These are phyloP conservation scores for Todiramphus chloris DNA, from an alignment of 2,113 vertebrate genomes.

Conservation along the genomic window DNA sequence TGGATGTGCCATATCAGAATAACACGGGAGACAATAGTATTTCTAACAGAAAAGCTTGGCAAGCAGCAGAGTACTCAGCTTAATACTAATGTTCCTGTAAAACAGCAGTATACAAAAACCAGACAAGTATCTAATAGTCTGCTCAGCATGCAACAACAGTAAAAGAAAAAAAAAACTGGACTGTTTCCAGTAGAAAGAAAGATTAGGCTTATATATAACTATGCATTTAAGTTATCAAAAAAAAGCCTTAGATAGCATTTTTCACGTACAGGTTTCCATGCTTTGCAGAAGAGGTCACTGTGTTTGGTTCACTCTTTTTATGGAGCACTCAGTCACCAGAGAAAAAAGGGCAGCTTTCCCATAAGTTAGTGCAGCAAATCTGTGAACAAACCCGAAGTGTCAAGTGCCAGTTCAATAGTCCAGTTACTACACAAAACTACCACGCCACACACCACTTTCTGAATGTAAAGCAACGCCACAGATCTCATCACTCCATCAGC, in stretches of 20 bases:
- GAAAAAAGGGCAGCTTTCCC: neutral
- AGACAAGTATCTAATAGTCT: constrained; percentile 18
- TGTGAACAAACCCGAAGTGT: neutral
- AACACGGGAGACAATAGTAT: neutral
- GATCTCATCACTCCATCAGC: fast-evolving
- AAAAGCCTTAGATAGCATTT: neutral
- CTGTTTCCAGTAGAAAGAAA: neutral
- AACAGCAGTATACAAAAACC: neutral
- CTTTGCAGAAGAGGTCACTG: neutral
- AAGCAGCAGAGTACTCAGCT: constrained; percentile 14
- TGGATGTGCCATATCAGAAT: neutral
- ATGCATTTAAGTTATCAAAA: neutral
- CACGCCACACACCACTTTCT: neutral
- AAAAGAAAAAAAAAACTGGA: neutral
- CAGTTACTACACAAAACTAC: neutral
- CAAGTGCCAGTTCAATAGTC: neutral
- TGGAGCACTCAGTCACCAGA: neutral
- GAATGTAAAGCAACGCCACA: neutral
- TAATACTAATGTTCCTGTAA: constrained; percentile 31
- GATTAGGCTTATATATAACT: neutral
- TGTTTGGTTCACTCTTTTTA: neutral
- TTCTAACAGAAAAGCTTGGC: neutral
- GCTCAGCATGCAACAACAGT: neutral
- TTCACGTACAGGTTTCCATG: neutral
- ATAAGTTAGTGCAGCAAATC: neutral